Percentiles rank a stretch among this genome's conserved stretches.
These are phyloP conservation scores for Heteromormyrus szaboi DNA, from an alignment of 2,797 vertebrate species.

Conservation along the genomic window DNA sequence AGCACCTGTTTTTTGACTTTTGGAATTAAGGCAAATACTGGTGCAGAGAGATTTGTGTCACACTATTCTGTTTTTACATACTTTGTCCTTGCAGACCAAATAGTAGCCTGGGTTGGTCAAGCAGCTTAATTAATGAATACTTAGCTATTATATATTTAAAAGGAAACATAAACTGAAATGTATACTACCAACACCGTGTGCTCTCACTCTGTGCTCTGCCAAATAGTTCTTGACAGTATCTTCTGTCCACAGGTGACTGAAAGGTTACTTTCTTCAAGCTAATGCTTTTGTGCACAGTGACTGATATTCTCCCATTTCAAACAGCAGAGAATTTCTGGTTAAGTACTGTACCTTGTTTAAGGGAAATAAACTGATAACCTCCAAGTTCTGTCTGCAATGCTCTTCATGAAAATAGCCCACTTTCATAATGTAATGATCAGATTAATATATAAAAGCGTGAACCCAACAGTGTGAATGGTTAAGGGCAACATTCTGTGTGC, in stretches of 20 bases:
- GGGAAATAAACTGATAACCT: background rate
- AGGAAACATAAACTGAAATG: constrained; percentile 34
- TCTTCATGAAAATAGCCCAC: background rate
- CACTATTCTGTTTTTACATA: constrained; percentile 26
- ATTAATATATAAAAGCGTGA: background rate
- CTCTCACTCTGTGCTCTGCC: constrained; percentile 52
- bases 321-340: background rate
- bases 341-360: background rate
- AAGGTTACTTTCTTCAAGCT: background rate
- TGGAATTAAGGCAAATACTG: background rate
- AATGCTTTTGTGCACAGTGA: background rate
- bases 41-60: constrained; percentile 24
- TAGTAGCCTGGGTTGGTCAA: constrained; percentile 42
- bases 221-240: constrained; percentile 49
- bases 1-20: background rate
- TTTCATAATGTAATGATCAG: background rate
- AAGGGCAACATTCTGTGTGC: background rate
- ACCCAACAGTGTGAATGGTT: background rate
- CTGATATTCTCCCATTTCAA: background rate
- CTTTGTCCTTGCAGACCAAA: constrained; percentile 17
- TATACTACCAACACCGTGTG: constrained; percentile 41
- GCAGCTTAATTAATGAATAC: constrained; percentile 34
- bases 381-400: background rate
- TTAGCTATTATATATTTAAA: constrained; percentile 37
- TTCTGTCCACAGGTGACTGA: constrained; percentile 31